Percentiles rank a stretch among this genome's conserved stretches.
Evolutionary conservation across 2,888 invertebrate species (phyloP).

Genomic region (Ophonus ardosiacus): DNA sequence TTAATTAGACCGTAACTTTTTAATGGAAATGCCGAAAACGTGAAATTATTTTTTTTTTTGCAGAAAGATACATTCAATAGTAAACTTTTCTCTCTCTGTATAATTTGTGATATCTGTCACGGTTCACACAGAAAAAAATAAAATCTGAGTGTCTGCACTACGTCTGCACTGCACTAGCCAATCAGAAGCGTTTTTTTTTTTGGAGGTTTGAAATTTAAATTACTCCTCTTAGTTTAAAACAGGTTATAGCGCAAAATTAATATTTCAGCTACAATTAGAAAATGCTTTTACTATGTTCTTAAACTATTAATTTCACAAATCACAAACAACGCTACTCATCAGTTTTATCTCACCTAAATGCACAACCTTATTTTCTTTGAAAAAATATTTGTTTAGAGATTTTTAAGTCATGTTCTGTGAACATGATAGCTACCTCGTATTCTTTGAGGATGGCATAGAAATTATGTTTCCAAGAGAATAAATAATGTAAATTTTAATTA

Average conservation of each 20-base stretch:
- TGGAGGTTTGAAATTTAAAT: too few relatives aligned
- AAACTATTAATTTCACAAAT: neutral
- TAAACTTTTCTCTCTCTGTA: too few relatives aligned
- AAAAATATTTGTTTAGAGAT: constrained; percentile 19
- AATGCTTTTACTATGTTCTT: neutral
- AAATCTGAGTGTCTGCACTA: too few relatives aligned
- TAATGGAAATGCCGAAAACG: too few relatives aligned
- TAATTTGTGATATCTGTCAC: too few relatives aligned
- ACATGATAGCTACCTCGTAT: neutral
- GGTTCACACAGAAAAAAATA: too few relatives aligned
- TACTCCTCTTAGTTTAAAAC: too few relatives aligned
- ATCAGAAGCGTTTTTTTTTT: too few relatives aligned
- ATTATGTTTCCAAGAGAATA: neutral
- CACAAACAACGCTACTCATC: neutral
- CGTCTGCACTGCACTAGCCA: too few relatives aligned
- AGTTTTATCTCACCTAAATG: constrained; percentile 5
- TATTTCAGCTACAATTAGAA: neutral
- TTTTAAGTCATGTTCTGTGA: neutral
- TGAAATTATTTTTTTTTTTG: too few relatives aligned
- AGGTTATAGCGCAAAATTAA: neutral
- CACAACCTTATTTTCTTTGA: neutral
- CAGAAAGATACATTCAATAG: too few relatives aligned
- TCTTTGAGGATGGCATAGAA: neutral
- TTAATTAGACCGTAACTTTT: too few relatives aligned
- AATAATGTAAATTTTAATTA: constrained; percentile 15